Percentiles rank a stretch among this genome's conserved stretches.
Evolutionary conservation across 2,797 vertebrate species (phyloP).

Genomic region (Numenius phaeopus): DNA sequence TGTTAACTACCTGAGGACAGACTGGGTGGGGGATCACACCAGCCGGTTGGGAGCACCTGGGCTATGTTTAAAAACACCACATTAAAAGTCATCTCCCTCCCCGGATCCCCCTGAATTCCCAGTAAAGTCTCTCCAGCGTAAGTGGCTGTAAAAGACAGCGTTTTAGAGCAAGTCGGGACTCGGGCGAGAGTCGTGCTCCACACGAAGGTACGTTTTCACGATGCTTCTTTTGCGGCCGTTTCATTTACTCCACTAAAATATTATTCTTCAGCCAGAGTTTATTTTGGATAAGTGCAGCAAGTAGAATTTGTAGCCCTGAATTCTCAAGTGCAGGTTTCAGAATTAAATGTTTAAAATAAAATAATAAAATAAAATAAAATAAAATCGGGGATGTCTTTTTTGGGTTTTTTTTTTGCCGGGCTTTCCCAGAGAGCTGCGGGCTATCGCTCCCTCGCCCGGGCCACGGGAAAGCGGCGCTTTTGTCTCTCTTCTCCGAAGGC

Average conservation of each 20-base stretch:
- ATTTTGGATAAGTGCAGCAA: background rate
- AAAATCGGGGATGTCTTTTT: background rate
- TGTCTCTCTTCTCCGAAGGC: background rate
- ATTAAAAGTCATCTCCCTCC: background rate
- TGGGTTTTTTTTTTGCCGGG: background rate
- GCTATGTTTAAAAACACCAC: background rate
- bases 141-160: background rate
- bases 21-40: conserved; percentile 7
- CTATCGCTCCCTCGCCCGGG: fast-evolving
- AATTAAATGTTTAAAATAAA: background rate
- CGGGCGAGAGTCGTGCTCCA: background rate
- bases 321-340: background rate
- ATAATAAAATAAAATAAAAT: background rate
- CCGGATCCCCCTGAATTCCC: background rate
- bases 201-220: conserved; percentile 31
- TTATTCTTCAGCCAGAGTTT: background rate
- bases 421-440: background rate
- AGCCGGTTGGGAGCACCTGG: background rate
- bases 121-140: background rate
- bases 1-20: conserved; percentile 49
- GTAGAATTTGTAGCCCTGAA: background rate
- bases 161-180: background rate
- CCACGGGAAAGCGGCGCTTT: fast-evolving
- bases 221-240: background rate
- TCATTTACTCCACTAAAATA: background rate